Evolutionary conservation across 2,113 vertebrate genomes (phyloP).

Genomic region (Erythrocebus patas): DNA sequence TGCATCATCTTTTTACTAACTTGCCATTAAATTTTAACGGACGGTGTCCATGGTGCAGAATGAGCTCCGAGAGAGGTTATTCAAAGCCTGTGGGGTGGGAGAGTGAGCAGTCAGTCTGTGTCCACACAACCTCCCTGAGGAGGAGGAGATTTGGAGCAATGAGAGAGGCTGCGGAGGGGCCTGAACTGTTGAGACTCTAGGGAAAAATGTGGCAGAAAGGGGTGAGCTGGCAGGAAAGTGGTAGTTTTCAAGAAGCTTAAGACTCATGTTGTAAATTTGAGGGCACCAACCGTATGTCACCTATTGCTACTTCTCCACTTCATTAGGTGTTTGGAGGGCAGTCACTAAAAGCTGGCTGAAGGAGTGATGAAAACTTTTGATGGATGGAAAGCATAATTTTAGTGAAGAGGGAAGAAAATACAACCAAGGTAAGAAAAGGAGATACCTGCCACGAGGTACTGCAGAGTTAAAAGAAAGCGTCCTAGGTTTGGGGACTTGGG

Average conservation of each 20-base stretch:
- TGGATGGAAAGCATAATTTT: background rate
- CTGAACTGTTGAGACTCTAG: background rate
- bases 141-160: background rate
- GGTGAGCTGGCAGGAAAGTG: background rate
- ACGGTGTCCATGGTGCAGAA: background rate
- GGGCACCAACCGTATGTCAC: background rate
- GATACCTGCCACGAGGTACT: background rate
- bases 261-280: background rate
- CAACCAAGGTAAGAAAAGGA: background rate
- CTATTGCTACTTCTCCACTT: background rate
- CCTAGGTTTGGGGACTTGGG: background rate
- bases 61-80: background rate
- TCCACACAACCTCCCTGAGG: background rate
- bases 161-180: background rate
- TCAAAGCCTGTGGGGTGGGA: background rate
- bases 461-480: background rate
- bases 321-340: background rate
- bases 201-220: background rate
- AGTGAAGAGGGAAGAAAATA: background rate
- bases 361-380: background rate
- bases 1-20: slow-evolving; percentile 46
- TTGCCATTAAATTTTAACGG: slow-evolving; percentile 48
- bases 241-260: background rate
- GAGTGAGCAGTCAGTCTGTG: background rate
- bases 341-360: background rate